phyloP scores from a whole-genome alignment of 2,113 vertebrate genomes.

The Melanerpes formicivorus region DNA sequence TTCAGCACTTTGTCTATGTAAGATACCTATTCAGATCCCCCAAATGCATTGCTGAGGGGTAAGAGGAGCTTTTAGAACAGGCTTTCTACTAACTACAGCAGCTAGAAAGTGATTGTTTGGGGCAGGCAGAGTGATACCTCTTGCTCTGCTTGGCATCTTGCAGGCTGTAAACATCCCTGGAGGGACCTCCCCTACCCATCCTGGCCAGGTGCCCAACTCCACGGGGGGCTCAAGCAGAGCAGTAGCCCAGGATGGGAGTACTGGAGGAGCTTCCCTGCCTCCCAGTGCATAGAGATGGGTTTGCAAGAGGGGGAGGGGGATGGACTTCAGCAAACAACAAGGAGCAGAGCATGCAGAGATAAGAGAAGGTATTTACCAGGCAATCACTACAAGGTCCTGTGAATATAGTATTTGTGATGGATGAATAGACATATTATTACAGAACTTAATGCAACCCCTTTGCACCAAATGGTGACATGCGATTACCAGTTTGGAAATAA shows the following conservation, averaged over 20 bases:
- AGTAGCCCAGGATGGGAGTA: rapidly evolving
- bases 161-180: neutral
- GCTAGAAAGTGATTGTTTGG: rapidly evolving
- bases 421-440: neutral
- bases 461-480: neutral
- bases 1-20: neutral
- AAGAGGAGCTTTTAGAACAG: neutral
- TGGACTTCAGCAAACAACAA: neutral
- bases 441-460: conserved; percentile 10
- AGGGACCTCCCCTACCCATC: neutral
- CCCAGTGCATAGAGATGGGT: neutral
- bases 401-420: conserved; percentile 46
- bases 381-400: neutral
- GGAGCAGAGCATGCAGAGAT: conserved; percentile 4
- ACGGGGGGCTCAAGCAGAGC: neutral
- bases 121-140: rapidly evolving
- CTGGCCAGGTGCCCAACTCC: neutral
- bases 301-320: neutral
- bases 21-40: neutral
- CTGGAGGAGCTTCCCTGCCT: neutral
- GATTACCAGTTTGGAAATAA: conserved; percentile 4
- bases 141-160: neutral
- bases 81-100: neutral
- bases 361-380: conserved; percentile 45
- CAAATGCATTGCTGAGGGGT: neutral